phyloP scores from a whole-genome alignment of 2,113 vertebrate genomes.

The Geococcyx californianus region DNA sequence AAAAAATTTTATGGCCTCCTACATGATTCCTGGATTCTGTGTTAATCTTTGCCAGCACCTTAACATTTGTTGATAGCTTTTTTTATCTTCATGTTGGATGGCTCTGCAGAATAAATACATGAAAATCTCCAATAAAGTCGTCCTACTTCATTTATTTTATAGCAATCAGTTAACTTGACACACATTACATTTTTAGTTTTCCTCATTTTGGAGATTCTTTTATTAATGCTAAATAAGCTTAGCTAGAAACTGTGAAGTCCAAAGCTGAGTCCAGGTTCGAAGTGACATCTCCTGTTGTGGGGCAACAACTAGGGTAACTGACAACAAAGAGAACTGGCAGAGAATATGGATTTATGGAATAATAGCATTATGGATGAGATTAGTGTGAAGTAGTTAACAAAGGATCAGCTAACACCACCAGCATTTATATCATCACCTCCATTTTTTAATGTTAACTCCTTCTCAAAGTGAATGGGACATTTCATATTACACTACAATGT shows the following conservation, averaged over 20 bases:
- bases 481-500: not conserved
- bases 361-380: not conserved
- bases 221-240: not conserved
- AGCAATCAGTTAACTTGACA: not conserved
- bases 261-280: not conserved
- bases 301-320: not conserved
- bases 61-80: not conserved
- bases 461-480: not conserved
- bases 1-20: not conserved
- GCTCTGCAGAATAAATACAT: not conserved
- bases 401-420: not conserved
- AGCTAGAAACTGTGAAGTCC: not conserved
- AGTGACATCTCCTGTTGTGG: not conserved
- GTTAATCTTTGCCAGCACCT: not conserved
- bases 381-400: not conserved
- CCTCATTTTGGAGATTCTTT: not conserved
- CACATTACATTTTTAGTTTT: not conserved
- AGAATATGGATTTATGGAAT: not conserved
- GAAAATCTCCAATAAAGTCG: not conserved
- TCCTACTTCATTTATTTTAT: not conserved
- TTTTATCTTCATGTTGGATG: not conserved
- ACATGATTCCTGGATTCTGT: not conserved
- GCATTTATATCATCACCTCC: not conserved
- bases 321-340: not conserved
- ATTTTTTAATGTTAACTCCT: not conserved